Percentiles rank a stretch among this genome's conserved stretches.
phyloP scores from a whole-genome alignment of 2,797 vertebrate genomes.

The Cygnus olor region DNA sequence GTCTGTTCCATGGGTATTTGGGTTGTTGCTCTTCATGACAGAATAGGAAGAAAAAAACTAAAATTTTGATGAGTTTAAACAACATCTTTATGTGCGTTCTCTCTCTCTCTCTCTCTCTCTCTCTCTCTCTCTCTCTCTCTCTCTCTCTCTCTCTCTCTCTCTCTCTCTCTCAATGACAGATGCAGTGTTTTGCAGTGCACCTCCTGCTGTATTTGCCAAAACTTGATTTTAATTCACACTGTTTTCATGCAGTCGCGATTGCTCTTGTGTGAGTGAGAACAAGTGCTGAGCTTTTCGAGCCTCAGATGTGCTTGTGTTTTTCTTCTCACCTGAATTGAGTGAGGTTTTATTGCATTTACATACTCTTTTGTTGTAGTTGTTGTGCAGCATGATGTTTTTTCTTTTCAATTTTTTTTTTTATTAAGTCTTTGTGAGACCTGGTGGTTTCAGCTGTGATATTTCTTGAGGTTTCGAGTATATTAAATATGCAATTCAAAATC shows the following conservation, averaged over 20 bases:
- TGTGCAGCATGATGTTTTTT: not conserved
- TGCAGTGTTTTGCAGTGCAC: not conserved
- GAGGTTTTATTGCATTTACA: not conserved
- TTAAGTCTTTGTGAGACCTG: not conserved
- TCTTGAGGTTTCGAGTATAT: not conserved
- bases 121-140: not conserved
- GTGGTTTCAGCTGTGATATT: not conserved
- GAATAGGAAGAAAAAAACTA: not conserved
- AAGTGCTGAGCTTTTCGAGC: not conserved
- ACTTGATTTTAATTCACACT: not conserved
- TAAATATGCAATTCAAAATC: not conserved
- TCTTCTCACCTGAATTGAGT: not conserved
- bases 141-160: not conserved
- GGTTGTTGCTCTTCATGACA: not conserved
- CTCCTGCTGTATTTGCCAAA: not conserved
- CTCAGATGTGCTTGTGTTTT: not conserved
- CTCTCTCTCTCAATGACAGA: not conserved
- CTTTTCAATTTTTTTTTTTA: too few species aligned
- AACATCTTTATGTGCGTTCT: not conserved
- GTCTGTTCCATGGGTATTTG: not conserved
- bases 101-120: not conserved
- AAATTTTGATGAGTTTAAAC: not conserved
- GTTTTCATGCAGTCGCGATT: not conserved
- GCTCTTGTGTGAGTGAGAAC: not conserved
- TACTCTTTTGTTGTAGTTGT: not conserved